Percentiles rank a stretch among this genome's conserved stretches.
These are phyloP conservation scores for Mermis nigrescens DNA, from an alignment of 2,888 invertebrate species.

Conservation along the genomic window DNA sequence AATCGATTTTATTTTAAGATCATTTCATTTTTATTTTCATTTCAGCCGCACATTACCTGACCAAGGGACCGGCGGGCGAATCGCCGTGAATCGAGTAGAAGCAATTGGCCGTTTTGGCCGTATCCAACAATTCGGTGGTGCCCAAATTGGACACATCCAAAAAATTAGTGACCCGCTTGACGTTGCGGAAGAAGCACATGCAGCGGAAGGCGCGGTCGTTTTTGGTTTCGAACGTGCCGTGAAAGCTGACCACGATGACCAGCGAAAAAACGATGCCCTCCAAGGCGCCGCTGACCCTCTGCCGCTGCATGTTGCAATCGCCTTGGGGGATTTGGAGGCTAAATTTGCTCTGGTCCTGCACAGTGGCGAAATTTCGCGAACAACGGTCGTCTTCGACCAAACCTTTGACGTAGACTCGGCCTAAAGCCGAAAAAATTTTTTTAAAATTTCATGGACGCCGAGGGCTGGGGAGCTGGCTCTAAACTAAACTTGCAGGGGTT, in stretches of 20 bases:
- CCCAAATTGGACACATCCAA: slow-evolving; percentile 21
- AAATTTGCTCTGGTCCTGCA: slow-evolving; percentile 23
- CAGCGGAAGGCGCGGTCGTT: slow-evolving; percentile 19
- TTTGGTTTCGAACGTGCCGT: slow-evolving; percentile 22
- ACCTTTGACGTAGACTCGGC: slow-evolving; percentile 20
- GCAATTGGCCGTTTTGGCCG: slow-evolving; percentile 23
- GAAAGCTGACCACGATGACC: slow-evolving; percentile 27
- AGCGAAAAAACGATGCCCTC: slow-evolving; percentile 27
- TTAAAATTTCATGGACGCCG: too few relatives aligned
- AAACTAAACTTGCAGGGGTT: too few relatives aligned
- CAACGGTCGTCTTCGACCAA: slow-evolving; percentile 27
- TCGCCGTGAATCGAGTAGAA: slow-evolving; percentile 20
- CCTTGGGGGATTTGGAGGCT: slow-evolving; percentile 24
- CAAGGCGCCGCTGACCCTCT: slow-evolving; percentile 23
- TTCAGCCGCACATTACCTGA: neutral
- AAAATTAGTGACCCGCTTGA: slow-evolving; percentile 23
- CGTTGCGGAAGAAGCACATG: slow-evolving; percentile 28
- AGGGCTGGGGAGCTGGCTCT: too few relatives aligned
- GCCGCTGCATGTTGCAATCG: slow-evolving; percentile 26
- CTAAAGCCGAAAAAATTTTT: too few relatives aligned
- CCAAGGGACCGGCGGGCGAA: slow-evolving; percentile 2
- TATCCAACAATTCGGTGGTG: slow-evolving; percentile 24
- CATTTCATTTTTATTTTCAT: too few relatives aligned
- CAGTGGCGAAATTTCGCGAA: slow-evolving; percentile 23
- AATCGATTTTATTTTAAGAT: too few relatives aligned